Percentiles rank a stretch among this genome's conserved stretches.
Conservation (phyloP, 2,797 vertebrate species). For the Serranus cabrilla region DNA sequence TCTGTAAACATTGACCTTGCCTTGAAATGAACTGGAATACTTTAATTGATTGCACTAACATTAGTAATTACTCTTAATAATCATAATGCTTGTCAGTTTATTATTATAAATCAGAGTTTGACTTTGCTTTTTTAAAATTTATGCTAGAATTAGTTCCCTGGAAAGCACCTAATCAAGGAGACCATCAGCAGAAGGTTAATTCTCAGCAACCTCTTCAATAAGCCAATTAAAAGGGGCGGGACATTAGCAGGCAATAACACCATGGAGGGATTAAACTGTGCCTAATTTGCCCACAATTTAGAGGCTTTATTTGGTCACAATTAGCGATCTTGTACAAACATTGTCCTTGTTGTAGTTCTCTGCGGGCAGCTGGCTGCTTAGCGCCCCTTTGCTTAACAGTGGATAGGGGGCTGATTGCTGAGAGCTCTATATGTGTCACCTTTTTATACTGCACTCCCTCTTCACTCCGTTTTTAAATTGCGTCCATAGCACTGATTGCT, state of each 20-base stretch:
- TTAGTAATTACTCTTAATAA: not conserved
- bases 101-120: not conserved
- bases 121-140: conserved; percentile 4
- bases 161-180: conserved; percentile 59
- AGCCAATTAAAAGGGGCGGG: conserved; percentile 61
- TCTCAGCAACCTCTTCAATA: conserved; percentile 56
- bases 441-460: conserved; percentile 26
- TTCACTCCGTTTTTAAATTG: conserved; percentile 32
- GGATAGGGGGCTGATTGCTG: conserved; percentile 58
- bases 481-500: conserved; percentile 51
- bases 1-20: not conserved
- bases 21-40: not conserved
- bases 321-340: conserved; percentile 64
- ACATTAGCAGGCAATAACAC: conserved; percentile 51
- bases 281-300: conserved; percentile 73
- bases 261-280: conserved; percentile 69
- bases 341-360: conserved; percentile 44
- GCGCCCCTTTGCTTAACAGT: conserved; percentile 28
- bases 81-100: not conserved
- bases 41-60: not conserved
- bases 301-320: conserved; percentile 62
- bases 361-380: conserved; percentile 2
- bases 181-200: conserved; percentile 57
- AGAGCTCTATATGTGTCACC: conserved; percentile 41
- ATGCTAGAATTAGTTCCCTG: not conserved